phyloP scores from a whole-genome alignment of 2,888 invertebrate genomes.

The Stenotaenia linearis region DNA sequence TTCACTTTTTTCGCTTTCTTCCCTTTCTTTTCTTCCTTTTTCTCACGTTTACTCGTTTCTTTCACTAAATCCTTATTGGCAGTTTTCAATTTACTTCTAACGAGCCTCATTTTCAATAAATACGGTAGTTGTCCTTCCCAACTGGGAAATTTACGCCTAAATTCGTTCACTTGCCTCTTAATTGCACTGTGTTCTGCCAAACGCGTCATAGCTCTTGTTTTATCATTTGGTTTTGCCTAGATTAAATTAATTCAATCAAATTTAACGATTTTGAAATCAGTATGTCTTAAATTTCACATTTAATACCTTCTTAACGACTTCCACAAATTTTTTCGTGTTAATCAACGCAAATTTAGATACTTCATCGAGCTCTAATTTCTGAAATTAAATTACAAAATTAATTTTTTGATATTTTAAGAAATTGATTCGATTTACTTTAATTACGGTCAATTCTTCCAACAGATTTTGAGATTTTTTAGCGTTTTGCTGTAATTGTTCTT shows the following conservation, averaged over 20 bases:
- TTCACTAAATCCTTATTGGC: neutral
- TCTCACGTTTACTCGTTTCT: neutral
- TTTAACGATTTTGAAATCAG: no score
- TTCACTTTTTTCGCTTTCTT: neutral
- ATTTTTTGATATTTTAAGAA: neutral
- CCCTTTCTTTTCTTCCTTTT: neutral
- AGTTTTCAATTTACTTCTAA: conserved; percentile 28
- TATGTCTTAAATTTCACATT: no score
- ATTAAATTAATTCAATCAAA: neutral
- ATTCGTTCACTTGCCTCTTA: neutral
- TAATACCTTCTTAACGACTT: neutral
- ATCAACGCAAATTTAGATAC: conserved; percentile 31
- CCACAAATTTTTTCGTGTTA: conserved; percentile 5
- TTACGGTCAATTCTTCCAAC: conserved; percentile 26
- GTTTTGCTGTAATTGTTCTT: neutral
- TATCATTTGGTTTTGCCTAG: neutral
- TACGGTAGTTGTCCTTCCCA: conserved; percentile 32
- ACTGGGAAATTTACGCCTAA: conserved; percentile 31
- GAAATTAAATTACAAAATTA: neutral
- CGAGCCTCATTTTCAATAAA: conserved; percentile 28
- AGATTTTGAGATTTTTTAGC: neutral
- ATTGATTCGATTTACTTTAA: conserved; percentile 24
- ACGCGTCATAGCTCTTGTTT: conserved; percentile 27
- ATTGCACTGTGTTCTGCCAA: conserved; percentile 27
- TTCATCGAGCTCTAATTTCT: conserved; percentile 30